Evolutionary conservation across 2,797 vertebrate genomes (phyloP).

Genomic region (Hippoglossus hippoglossus): DNA sequence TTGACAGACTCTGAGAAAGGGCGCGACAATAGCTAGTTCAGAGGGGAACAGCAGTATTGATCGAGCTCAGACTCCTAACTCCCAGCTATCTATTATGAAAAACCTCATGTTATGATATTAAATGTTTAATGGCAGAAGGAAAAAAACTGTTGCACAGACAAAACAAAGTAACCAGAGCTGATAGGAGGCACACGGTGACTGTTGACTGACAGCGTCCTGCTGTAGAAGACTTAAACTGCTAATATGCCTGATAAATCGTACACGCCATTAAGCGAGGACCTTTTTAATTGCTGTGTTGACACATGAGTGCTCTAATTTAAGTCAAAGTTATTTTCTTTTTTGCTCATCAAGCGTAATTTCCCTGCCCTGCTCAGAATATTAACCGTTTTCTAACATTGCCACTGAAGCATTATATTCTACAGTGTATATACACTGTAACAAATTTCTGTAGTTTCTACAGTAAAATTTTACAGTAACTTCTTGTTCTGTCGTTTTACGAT

Average conservation of each 20-base stretch:
- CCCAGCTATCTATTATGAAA: constrained; percentile 23
- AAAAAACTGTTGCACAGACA: constrained; percentile 26
- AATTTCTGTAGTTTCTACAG: no score
- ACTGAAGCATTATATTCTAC: constrained; percentile 13
- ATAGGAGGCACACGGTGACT: constrained; percentile 11
- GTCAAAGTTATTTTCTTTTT: constrained; percentile 65
- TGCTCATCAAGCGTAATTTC: constrained; percentile 58
- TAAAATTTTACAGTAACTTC: no score
- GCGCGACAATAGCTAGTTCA: constrained; percentile 13
- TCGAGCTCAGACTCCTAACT: constrained; percentile 17
- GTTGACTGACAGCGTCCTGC: constrained; percentile 69
- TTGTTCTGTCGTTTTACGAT: no score
- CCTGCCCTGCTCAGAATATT: constrained; percentile 67
- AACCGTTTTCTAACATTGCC: constrained; percentile 42
- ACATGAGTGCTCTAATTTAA: constrained; percentile 79
- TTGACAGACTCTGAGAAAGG: constrained; percentile 20
- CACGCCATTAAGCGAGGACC: constrained; percentile 75
- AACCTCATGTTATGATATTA: constrained; percentile 14
- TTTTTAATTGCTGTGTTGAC: constrained; percentile 83
- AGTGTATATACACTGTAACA: no score
- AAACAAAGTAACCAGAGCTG: constrained; percentile 23
- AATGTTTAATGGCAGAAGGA: constrained; percentile 16
- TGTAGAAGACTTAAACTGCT: constrained; percentile 76
- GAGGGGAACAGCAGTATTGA: constrained; percentile 30
- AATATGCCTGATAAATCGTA: constrained; percentile 83